phyloP scores from a whole-genome alignment of 2,113 vertebrate species.

The Sisor rabdophorus region DNA sequence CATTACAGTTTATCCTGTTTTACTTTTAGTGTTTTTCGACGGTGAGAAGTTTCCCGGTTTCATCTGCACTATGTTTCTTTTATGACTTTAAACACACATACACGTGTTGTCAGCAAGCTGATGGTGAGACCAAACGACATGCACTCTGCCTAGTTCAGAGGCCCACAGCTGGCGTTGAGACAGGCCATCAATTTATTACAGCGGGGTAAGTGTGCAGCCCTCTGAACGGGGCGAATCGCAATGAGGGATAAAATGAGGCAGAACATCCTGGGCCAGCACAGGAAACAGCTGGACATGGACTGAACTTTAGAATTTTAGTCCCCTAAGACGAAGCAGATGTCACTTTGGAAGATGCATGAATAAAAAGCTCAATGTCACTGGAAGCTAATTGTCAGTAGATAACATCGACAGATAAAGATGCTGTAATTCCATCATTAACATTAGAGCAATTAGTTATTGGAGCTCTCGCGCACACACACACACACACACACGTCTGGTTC shows the following conservation, averaged over 20 bases:
- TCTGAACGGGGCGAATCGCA: conserved; percentile 17
- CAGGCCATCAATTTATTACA: conserved; percentile 57
- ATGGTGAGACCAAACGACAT: conserved; percentile 56
- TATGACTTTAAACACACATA: conserved; percentile 18
- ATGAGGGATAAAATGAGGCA: conserved; percentile 45
- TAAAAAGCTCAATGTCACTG: conserved; percentile 1
- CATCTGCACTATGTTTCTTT: conserved; percentile 4
- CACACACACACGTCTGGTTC: background rate
- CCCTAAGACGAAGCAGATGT: conserved; percentile 23
- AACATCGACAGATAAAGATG: background rate
- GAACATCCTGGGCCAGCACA: conserved; percentile 22
- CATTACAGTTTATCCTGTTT: background rate
- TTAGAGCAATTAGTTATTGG: no score
- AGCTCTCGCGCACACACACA: background rate
- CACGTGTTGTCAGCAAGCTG: conserved; percentile 38
- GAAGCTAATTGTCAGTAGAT: conserved; percentile 1
- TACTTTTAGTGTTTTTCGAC: background rate
- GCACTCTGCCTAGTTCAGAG: conserved; percentile 53
- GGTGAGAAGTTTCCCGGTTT: background rate
- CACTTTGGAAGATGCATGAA: conserved; percentile 24
- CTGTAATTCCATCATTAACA: background rate
- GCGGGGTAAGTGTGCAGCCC: conserved; percentile 13
- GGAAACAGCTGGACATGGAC: conserved; percentile 27
- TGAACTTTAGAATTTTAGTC: conserved; percentile 15
- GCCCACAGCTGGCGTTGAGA: conserved; percentile 47